Base-by-base conservation (phyloP, 2,113 vertebrate genomes). In the Pelvicachromis taeniatus region DNA sequence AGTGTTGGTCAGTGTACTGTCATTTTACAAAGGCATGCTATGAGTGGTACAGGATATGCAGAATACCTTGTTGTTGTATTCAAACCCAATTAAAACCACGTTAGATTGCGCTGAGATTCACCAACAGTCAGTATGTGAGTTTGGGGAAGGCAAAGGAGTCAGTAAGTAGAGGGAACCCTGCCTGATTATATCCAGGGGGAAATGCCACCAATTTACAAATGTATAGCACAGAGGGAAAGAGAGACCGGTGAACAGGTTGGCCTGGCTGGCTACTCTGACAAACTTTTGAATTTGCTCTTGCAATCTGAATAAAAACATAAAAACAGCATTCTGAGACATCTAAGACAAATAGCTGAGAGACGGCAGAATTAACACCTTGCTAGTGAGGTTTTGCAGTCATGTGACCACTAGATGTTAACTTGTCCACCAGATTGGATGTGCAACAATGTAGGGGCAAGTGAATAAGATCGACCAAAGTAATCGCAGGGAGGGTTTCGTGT, bases 41-140 rank as follows among this genome's bases (percentile, higher is more conserved):
- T 70, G 14, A 70, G 5, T 48, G 7, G 65, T 14, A 73, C 65
- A 29, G 3, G 40, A 48, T 45, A 48, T 73, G 23, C 26, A 29
- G 8, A 9, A 6, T 42, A 48, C 14, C 42, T 50, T 50, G 23
- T 73, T 48, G 23, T 26, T 48, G 40, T 29, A 29, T 73, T 4
- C 2, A 73, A 73, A 73, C 11, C 0, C 0, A 0, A 50, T 75
- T 75, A 12, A 73, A 73, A 73, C 48, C 23, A 31, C 9, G 0
- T 0, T 48, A 50, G 42, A 19, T 73, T 50, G 42, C 16, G 4
- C 23, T 31, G 23, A 73, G 48, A 73, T 29, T 50, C 17, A 19
- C 42, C 9, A 17, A 17, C 45, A 17, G 48, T 8, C 48, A 17
- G 19, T 52, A 52, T 19, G 17, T 4, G 8, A 52, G 16, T 7